Percentiles rank a stretch among this genome's conserved stretches.
Conservation (phyloP, 2,113 vertebrate species). For the Ranitomeya variabilis region DNA sequence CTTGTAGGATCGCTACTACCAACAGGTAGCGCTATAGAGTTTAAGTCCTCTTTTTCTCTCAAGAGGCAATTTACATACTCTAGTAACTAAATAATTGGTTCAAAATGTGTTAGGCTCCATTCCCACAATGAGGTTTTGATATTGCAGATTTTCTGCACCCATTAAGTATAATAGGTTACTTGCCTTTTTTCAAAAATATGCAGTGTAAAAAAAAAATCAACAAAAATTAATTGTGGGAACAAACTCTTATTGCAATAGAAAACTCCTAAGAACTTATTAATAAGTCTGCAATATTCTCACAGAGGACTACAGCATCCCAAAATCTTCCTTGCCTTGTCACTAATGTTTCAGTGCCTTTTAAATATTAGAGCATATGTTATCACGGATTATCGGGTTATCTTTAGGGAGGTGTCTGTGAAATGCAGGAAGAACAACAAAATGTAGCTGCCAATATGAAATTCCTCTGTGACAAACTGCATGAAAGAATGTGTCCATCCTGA, state of each 20-base stretch:
- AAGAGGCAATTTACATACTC: no score
- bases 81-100: no score
- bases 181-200: no score
- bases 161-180: no score
- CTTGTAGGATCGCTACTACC: no score
- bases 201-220: no score
- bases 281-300: not conserved
- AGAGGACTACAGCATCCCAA: not conserved
- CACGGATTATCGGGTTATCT: conserved; percentile 18
- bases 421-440: not conserved
- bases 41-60: no score
- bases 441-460: conserved; percentile 26
- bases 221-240: not conserved
- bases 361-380: not conserved
- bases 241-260: not conserved
- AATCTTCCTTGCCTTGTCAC: not conserved
- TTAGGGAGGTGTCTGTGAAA: not conserved
- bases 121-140: no score
- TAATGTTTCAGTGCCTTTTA: not conserved
- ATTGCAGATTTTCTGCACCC: no score
- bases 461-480: conserved; percentile 18
- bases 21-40: no score
- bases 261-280: not conserved
- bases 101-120: no score
- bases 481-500: not conserved